A percentile compares a stretch with the other conserved stretches of the same genome.
phyloP scores from a whole-genome alignment of 2,888 invertebrate genomes.

The Colletes collaris region DNA sequence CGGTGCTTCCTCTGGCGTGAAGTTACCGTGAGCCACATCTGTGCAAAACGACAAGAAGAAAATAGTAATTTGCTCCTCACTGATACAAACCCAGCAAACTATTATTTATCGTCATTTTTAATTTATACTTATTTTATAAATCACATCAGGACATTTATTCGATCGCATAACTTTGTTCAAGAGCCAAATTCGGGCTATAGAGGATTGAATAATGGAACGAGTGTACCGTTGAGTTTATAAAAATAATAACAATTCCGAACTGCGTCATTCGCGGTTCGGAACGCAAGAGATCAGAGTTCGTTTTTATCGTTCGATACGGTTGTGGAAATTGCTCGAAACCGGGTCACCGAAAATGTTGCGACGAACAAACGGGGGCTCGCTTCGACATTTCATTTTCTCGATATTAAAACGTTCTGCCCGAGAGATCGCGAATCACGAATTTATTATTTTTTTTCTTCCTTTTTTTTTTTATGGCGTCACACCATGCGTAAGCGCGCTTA shows the following conservation, averaged over 20 bases:
- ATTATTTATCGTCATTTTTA: too few species aligned
- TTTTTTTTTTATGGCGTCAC: constrained; percentile 10
- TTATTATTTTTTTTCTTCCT: neutral
- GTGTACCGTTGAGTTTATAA: too few species aligned
- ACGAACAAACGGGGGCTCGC: neutral
- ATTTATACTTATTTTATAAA: too few species aligned
- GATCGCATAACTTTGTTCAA: too few species aligned
- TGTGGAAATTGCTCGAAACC: constrained; percentile 8
- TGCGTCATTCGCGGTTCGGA: neutral
- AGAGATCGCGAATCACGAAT: neutral
- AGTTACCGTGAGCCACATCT: constrained; percentile 89
- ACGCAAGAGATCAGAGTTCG: constrained; percentile 22
- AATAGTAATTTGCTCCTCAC: too few species aligned
- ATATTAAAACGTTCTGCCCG: neutral
- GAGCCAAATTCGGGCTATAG: too few species aligned
- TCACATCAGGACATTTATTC: too few species aligned
- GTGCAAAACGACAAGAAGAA: constrained; percentile 51
- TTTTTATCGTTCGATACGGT: neutral
- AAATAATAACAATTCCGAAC: constrained; percentile 15
- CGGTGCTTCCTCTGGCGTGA: constrained; percentile 87
- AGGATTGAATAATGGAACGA: too few species aligned
- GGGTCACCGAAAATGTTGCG: constrained; percentile 19
- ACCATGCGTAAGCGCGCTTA: constrained; percentile 9
- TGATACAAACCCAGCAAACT: too few species aligned
- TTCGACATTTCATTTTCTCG: constrained; percentile 4